A percentile compares a stretch with the other conserved stretches of the same genome.
phyloP scores from a whole-genome alignment of 2,113 vertebrate species.

The Antechinus flavipes region DNA sequence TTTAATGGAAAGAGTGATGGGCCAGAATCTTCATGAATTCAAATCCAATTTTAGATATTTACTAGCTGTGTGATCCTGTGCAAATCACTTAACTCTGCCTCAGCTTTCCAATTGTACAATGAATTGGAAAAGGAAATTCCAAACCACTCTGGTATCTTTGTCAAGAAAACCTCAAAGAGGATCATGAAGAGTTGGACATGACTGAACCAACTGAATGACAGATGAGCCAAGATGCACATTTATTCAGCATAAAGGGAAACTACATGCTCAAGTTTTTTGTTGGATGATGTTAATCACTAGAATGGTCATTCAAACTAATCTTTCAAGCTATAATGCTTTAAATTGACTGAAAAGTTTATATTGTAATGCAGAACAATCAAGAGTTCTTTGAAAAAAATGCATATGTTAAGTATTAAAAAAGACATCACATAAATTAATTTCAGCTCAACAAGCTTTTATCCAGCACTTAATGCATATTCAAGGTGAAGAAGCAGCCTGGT shows the following conservation, averaged over 20 bases:
- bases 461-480: too few species aligned
- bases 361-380: constrained; percentile 24
- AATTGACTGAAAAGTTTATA: neutral
- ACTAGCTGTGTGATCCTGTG: too few species aligned
- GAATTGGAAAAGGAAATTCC: too few species aligned
- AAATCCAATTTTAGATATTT: too few species aligned
- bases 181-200: too few species aligned
- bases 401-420: neutral
- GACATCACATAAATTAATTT: neutral
- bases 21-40: neutral
- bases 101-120: too few species aligned
- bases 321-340: constrained; percentile 9
- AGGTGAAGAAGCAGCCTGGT: too few species aligned
- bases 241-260: neutral
- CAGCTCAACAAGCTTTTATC: neutral
- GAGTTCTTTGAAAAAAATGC: neutral
- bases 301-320: neutral
- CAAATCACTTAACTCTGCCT: too few species aligned
- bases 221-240: neutral
- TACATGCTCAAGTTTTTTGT: neutral
- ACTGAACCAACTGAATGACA: too few species aligned
- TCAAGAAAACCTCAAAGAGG: too few species aligned
- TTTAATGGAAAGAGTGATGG: neutral
- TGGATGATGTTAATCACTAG: neutral
- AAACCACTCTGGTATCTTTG: too few species aligned